These are phyloP conservation scores for Belonocnema kinseyi DNA, from an alignment of 1,140 invertebrate genomes.

Conservation along the genomic window DNA sequence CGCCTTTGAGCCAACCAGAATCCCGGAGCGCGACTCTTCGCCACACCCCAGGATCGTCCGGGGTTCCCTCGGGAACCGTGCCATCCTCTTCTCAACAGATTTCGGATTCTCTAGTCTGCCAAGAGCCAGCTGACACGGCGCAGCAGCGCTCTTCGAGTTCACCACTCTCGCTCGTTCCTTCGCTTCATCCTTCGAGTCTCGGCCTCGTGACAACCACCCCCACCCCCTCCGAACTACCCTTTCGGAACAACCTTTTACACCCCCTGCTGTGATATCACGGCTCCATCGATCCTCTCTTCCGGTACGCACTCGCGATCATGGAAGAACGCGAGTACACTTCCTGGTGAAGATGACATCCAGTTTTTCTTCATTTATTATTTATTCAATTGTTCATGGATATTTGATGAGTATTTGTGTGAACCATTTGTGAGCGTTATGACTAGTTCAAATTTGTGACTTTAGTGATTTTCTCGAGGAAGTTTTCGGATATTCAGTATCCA, in stretches of 20 bases:
- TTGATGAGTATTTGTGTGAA: slow-evolving; percentile 3
- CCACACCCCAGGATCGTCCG: slow-evolving; percentile 73
- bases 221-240: not conserved
- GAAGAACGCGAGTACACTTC: not conserved
- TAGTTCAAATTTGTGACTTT: slow-evolving; percentile 36
- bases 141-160: slow-evolving; percentile 54
- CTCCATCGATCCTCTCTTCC: slow-evolving; percentile 46
- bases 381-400: not conserved
- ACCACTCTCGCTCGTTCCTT: slow-evolving; percentile 31
- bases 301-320: slow-evolving; percentile 35
- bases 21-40: slow-evolving; percentile 64
- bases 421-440: slow-evolving; percentile 30
- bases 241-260: slow-evolving; percentile 4
- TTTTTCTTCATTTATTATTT: not conserved
- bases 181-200: not conserved
- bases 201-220: not conserved
- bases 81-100: slow-evolving; percentile 74
- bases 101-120: slow-evolving; percentile 71
- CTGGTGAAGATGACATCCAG: not conserved
- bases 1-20: slow-evolving; percentile 74
- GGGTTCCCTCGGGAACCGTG: slow-evolving; percentile 68
- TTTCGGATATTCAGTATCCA: slow-evolving; percentile 32
- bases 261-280: slow-evolving; percentile 35
- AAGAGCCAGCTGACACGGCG: slow-evolving; percentile 72
- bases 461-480: slow-evolving; percentile 39